These are phyloP conservation scores for Caenorhabditis elegans DNA, from an alignment of 1,140 invertebrate species.

Conservation along the genomic window WBcel235 BX284606.5:3197501-3198000, in stretches of 20 bases:
- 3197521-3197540: constrained; percentile 28
- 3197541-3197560: constrained; percentile 9
- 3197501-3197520: constrained; percentile 24
- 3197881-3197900: neutral
- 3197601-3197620: constrained; percentile 31
- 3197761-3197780: neutral
- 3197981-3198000: neutral
- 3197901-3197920: neutral
- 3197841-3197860: too few relatives aligned
- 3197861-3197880: too few relatives aligned
- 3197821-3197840: neutral
- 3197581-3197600: neutral
- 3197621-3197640: neutral
- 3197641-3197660: neutral
- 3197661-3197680: constrained; percentile 33
- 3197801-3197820: constrained; percentile 17
- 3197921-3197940: neutral
- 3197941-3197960: neutral
- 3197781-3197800: constrained; percentile 1
- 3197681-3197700: constrained; percentile 28
- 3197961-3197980: neutral
- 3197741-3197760: neutral
- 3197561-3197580: constrained; percentile 22
- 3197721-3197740: constrained; percentile 23
- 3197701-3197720: constrained; percentile 28